A percentile compares a stretch with the other conserved stretches of the same genome.
Conservation (phyloP, 2,797 vertebrate genomes). For the Mycteria americana region DNA sequence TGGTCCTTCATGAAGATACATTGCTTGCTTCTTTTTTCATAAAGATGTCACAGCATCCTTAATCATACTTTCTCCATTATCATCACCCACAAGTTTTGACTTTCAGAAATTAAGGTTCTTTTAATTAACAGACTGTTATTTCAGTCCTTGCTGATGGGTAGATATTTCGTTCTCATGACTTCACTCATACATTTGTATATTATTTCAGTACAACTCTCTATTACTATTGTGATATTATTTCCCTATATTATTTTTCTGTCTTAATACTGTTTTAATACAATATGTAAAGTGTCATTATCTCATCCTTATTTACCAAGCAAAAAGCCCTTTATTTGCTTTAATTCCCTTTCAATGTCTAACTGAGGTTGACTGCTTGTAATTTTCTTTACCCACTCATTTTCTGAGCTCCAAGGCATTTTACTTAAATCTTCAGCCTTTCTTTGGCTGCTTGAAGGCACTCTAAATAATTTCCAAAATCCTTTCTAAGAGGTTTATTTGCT, state of each 20-base stretch:
- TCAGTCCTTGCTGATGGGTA: not conserved
- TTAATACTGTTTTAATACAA: not conserved
- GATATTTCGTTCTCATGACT: not conserved
- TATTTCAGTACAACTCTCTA: not conserved
- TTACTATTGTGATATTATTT: not conserved
- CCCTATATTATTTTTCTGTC: not conserved
- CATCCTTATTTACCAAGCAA: not conserved
- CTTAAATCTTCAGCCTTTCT: not conserved
- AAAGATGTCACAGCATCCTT: not conserved
- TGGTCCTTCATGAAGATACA: not conserved
- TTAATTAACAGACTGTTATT: not conserved
- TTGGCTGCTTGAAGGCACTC: not conserved
- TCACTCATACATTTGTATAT: not conserved
- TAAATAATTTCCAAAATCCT: not conserved
- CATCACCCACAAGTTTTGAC: not conserved
- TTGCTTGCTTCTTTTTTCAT: not conserved
- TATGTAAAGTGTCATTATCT: not conserved
- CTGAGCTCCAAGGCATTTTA: not conserved
- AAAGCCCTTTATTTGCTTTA: not conserved
- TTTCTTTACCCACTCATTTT: not conserved
- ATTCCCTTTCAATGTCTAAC: not conserved
- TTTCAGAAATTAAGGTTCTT: not conserved
- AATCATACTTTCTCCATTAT: not conserved
- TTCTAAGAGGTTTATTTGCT: not conserved
- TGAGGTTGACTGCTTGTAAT: not conserved